These are phyloP conservation scores for Drosophila picticornis DNA, from an alignment of 2,888 invertebrate species.

Conservation along the genomic window DNA sequence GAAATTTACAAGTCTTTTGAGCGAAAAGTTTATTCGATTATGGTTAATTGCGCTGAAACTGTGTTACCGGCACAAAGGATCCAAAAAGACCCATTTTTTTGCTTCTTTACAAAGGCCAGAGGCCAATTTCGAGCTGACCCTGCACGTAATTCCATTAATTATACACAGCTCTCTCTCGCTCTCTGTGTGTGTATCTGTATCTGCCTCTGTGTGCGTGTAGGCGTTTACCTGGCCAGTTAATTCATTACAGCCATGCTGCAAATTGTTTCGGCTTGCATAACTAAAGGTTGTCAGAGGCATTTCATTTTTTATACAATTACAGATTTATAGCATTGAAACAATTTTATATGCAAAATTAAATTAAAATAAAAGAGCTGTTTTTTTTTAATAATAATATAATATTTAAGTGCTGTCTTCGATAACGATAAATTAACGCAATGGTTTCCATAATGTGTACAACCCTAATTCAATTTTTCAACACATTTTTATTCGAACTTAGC, in stretches of 20 bases:
- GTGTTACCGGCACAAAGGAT: slow-evolving; percentile 5
- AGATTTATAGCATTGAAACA: neutral
- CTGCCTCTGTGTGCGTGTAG: neutral
- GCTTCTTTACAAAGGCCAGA: neutral
- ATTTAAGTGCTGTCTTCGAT: neutral
- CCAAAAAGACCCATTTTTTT: slow-evolving; percentile 7
- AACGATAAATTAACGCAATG: neutral
- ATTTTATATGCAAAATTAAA: neutral
- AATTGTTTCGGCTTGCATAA: neutral
- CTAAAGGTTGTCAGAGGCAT: neutral
- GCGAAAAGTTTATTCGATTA: slow-evolving; percentile 58
- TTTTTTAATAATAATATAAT: no score
- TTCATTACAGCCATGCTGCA: neutral
- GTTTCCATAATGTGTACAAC: neutral
- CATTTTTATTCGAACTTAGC: neutral
- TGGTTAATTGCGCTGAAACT: slow-evolving; percentile 42
- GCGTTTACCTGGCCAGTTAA: neutral
- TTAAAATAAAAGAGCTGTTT: no score
- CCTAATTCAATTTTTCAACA: neutral
- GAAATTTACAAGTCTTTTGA: slow-evolving; percentile 52
- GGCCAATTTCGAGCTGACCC: slow-evolving; percentile 14
- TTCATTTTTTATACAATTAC: neutral
- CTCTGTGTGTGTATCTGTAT: neutral
- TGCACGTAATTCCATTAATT: slow-evolving; percentile 12
- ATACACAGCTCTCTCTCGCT: neutral